Conservation (phyloP, 2,888 invertebrate species). For the Tachystola acroxantha region DNA sequence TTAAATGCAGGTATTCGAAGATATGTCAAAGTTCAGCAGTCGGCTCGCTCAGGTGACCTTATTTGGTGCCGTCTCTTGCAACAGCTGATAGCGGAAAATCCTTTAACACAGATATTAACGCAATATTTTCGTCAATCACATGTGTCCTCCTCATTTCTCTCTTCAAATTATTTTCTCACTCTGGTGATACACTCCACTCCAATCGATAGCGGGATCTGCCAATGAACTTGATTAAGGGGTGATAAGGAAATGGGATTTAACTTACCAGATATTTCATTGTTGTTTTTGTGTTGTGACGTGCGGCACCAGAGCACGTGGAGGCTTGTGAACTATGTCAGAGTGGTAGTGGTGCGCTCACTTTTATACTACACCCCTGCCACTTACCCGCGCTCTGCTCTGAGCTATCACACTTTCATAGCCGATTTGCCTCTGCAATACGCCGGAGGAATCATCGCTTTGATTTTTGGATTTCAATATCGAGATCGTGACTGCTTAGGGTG, state of each 20-base stretch:
- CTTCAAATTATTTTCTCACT: neutral
- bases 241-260: constrained; percentile 17
- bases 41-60: constrained; percentile 46
- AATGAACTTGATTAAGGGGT: neutral
- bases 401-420: constrained; percentile 70
- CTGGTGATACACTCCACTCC: no score
- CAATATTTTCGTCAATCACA: constrained; percentile 17
- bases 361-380: constrained; percentile 78
- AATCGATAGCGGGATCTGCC: neutral
- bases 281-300: constrained; percentile 47
- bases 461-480: constrained; percentile 40
- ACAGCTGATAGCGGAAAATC: constrained; percentile 44
- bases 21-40: constrained; percentile 63
- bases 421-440: constrained; percentile 50
- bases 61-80: constrained; percentile 47
- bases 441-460: constrained; percentile 32
- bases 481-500: constrained; percentile 25
- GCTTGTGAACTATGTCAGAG: constrained; percentile 71
- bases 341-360: constrained; percentile 69
- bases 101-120: constrained; percentile 29
- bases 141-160: neutral
- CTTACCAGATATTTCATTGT: constrained; percentile 74
- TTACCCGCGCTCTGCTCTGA: constrained; percentile 46
- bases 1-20: constrained; percentile 47
- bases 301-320: constrained; percentile 56